Evolutionary conservation across 2,113 vertebrate species (phyloP), one percentile per base, ranked within the genome.

Genomic region (Cyanistes caeruleus): DNA sequence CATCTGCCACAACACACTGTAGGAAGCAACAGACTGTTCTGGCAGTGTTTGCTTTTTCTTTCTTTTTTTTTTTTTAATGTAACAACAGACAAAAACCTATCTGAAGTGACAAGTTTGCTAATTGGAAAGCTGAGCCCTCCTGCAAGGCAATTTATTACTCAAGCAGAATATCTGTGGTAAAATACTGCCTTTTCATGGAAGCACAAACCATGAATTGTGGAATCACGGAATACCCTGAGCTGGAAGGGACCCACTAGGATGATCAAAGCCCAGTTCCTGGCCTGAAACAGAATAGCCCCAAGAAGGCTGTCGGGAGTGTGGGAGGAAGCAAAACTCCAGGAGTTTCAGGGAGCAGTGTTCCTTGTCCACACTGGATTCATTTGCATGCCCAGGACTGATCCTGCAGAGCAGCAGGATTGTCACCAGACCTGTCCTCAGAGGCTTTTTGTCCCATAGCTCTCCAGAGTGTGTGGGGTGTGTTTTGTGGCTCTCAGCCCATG

Each of bases 361-460:
- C 31, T 70, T 84, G 58, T 73, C 88, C 46, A 44, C 51, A 5
- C 22, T 46, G 75, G 59, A 17, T 83, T 77, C 11, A 39, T 80
- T 81, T 93, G 28, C 35, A 11, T 43, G 52, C 31, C 75, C 30
- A 41, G 64, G 60, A 51, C 27, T 4, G 15, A 65, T 73, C 43
- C 79, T 95, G 72, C 51, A 86, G 44, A 55, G 68, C 75, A 86
- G 69, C 82, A 93, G 83, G 85, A 37, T 78, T 95, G 59, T 77
- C 91, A 31, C 48, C 85, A 59, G 67, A 75, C n/a, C 49, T 89
- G 30, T 46, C 51, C 74, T 76, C 35, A 67, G 83, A 80, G 43
- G 1, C 5, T 46, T 80, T 93, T 62, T 77, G 48, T 84, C 56
- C 48, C 33, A 4, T 28, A 37, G 83, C 39, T 90, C 60, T 95